These are phyloP conservation scores for Coranthus polyacanthus DNA, from an alignment of 2,797 vertebrate species.

Conservation along the genomic window DNA sequence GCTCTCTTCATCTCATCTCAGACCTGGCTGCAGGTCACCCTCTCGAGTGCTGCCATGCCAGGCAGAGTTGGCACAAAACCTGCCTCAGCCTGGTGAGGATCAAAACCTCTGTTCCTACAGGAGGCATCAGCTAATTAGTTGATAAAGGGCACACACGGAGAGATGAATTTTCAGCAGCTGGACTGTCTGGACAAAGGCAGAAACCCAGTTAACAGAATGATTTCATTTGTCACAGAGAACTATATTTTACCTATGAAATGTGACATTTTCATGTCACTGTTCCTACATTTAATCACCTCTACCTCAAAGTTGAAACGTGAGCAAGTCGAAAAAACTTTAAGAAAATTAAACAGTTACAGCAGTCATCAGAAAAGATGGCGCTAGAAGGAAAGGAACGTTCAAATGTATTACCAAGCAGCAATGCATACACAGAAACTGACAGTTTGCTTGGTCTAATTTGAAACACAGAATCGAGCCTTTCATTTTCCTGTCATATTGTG, in stretches of 20 bases:
- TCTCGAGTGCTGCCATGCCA: conserved; percentile 33
- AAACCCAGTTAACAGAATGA: neutral
- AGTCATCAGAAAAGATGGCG: neutral
- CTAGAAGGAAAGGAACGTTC: neutral
- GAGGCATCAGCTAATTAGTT: conserved; percentile 24
- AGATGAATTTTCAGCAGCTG: conserved; percentile 12
- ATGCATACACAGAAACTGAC: too few species aligned
- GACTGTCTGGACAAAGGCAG: neutral
- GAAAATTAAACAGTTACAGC: neutral
- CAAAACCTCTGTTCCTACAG: conserved; percentile 23
- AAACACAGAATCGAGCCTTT: too few species aligned
- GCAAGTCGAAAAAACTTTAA: neutral
- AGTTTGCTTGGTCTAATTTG: too few species aligned
- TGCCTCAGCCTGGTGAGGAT: conserved; percentile 27
- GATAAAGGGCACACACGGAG: conserved; percentile 7
- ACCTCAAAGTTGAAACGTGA: neutral
- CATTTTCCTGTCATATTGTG: too few species aligned
- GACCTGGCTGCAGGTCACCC: conserved; percentile 22
- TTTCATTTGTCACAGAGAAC: neutral
- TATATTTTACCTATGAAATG: neutral
- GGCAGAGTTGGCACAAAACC: conserved; percentile 24
- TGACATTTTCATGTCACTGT: neutral
- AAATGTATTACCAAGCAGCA: too few species aligned
- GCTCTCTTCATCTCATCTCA: conserved; percentile 21
- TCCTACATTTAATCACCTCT: neutral